Percentiles rank a stretch among this genome's conserved stretches.
Evolutionary conservation across 2,888 invertebrate species (phyloP).

Genomic region (Machimus atricapillus): DNA sequence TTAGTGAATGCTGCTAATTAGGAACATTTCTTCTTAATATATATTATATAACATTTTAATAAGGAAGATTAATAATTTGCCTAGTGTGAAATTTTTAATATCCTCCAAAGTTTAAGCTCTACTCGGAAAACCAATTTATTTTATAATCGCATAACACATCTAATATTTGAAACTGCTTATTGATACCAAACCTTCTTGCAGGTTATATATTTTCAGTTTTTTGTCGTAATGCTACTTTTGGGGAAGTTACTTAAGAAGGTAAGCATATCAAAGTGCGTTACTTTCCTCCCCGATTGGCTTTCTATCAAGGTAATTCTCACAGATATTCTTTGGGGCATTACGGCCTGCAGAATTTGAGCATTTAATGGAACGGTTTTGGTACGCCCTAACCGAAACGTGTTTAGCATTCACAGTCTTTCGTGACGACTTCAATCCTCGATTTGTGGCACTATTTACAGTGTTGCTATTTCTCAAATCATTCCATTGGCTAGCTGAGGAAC

Average conservation of each 20-base stretch:
- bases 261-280: slow-evolving; percentile 8
- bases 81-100: too few species aligned
- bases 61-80: too few species aligned
- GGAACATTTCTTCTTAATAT: too few species aligned
- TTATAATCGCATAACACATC: too few species aligned
- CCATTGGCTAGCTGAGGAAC: slow-evolving; percentile 99
- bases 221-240: slow-evolving; percentile 89
- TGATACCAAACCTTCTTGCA: slow-evolving; percentile 56
- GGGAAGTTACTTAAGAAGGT: slow-evolving; percentile 92
- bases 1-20: too few species aligned
- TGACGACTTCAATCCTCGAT: slow-evolving; percentile 98
- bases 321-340: slow-evolving; percentile 90
- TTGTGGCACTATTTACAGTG: slow-evolving; percentile 96
- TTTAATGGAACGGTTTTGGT: slow-evolving; percentile 97
- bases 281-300: neutral
- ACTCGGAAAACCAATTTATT: too few species aligned
- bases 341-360: slow-evolving; percentile 98
- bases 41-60: too few species aligned
- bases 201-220: slow-evolving; percentile 97
- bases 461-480: slow-evolving; percentile 97
- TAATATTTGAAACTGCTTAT: too few species aligned
- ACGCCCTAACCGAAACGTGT: slow-evolving; percentile 99
- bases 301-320: slow-evolving; percentile 23
- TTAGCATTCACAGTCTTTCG: slow-evolving; percentile 98
- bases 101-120: too few species aligned